A percentile compares a stretch with the other conserved stretches of the same genome.
Evolutionary conservation across 2,797 vertebrate species (phyloP).

Genomic region (Hemitrygon akajei): DNA sequence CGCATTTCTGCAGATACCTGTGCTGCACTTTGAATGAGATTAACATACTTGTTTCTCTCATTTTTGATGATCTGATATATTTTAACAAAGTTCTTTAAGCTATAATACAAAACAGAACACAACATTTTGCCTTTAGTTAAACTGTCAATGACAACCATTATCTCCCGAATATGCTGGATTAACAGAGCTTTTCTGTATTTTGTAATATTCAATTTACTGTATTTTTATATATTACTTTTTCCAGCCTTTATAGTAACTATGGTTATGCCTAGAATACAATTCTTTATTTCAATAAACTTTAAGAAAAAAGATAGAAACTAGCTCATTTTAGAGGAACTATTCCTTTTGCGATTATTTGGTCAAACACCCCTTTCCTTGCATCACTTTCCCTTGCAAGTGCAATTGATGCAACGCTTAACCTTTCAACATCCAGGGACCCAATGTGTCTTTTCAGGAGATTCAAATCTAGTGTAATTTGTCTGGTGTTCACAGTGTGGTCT

Average conservation of each 20-base stretch:
- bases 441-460: too few relatives aligned
- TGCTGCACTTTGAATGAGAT: constrained; percentile 63
- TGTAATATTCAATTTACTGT: neutral
- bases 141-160: neutral
- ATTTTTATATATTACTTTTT: neutral
- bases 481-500: too few relatives aligned
- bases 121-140: neutral
- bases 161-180: too few relatives aligned
- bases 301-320: neutral
- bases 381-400: too few relatives aligned
- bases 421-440: too few relatives aligned
- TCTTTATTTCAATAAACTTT: neutral
- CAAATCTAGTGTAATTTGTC: too few relatives aligned
- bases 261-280: neutral
- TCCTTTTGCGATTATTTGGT: too few relatives aligned
- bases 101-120: constrained; percentile 46
- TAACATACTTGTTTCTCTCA: constrained; percentile 74
- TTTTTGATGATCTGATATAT: constrained; percentile 61
- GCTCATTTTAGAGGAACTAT: too few relatives aligned
- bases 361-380: too few relatives aligned
- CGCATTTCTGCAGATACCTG: constrained; percentile 64
- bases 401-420: too few relatives aligned
- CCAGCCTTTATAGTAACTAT: neutral
- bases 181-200: neutral
- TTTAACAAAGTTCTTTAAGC: constrained; percentile 63